A percentile compares a stretch with the other conserved stretches of the same genome.
These are phyloP conservation scores for Hemicentrotus pulcherrimus DNA, from an alignment of 35 echinoderm and acorn worm genomes.

Conservation along the genomic window DNA sequence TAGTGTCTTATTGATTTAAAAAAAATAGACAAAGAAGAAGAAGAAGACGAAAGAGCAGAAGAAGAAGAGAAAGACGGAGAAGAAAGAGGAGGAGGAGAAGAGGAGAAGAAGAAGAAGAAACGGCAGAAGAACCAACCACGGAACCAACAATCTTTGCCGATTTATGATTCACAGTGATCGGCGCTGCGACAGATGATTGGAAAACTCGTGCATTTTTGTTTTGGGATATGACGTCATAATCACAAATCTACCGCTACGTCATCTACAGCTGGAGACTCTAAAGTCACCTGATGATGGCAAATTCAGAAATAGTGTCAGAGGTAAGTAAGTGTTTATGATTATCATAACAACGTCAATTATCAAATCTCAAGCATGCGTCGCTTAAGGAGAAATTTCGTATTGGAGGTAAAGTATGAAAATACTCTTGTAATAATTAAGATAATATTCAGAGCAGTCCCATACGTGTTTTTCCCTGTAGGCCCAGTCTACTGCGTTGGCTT, in stretches of 20 bases:
- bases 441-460: neutral
- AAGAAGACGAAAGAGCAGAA: too few relatives aligned
- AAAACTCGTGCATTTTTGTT: neutral
- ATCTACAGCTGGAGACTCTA: neutral
- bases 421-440: neutral
- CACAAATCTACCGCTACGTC: neutral
- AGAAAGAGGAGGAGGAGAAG: too few relatives aligned
- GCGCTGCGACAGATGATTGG: too few relatives aligned
- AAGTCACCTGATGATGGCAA: slow-evolving; percentile 8
- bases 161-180: too few relatives aligned
- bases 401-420: neutral
- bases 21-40: too few relatives aligned
- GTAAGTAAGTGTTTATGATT: neutral
- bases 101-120: too few relatives aligned
- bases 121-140: too few relatives aligned
- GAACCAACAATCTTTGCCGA: too few relatives aligned
- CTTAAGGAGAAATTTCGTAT: neutral
- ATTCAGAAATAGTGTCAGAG: slow-evolving; percentile 5
- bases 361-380: neutral
- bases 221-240: slow-evolving; percentile 6
- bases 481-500: too few relatives aligned
- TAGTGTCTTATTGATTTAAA: too few relatives aligned
- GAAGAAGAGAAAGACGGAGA: too few relatives aligned
- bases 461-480: neutral
- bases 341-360: neutral